Conservation (phyloP, 2,113 vertebrate species). For the Bothrops jararaca region DNA sequence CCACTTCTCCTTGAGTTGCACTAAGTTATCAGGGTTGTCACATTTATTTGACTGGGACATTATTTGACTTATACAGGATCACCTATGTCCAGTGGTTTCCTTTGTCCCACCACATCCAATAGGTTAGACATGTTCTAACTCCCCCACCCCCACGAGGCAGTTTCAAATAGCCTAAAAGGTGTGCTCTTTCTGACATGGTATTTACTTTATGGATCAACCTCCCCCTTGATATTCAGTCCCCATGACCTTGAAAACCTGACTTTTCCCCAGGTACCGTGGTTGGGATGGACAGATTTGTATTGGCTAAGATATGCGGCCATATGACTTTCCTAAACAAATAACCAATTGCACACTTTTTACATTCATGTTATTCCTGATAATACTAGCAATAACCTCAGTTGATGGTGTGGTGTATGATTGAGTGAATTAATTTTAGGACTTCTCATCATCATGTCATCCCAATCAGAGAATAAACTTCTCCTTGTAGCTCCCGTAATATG, state of each 20-base stretch:
- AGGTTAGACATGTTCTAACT: background rate
- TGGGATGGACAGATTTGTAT: background rate
- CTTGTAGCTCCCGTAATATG: background rate
- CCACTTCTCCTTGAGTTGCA: background rate
- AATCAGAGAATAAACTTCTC: background rate
- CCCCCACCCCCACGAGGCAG: background rate
- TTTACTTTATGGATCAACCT: background rate
- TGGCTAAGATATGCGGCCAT: background rate
- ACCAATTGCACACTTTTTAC: background rate
- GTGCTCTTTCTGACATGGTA: background rate
- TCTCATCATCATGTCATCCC: background rate
- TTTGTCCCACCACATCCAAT: background rate
- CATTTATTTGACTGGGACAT: background rate
- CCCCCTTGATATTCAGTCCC: background rate
- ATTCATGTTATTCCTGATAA: background rate
- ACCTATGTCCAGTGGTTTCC: background rate
- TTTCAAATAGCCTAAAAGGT: background rate
- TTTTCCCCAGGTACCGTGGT: background rate
- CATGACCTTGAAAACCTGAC: background rate
- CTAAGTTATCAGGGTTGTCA: background rate
- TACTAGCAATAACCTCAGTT: background rate
- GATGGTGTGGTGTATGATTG: background rate
- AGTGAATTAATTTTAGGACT: no score
- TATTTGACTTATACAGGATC: background rate
- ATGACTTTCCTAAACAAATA: background rate